Evolutionary conservation across 2,888 invertebrate species (phyloP).

Genomic region (Mantis religiosa): DNA sequence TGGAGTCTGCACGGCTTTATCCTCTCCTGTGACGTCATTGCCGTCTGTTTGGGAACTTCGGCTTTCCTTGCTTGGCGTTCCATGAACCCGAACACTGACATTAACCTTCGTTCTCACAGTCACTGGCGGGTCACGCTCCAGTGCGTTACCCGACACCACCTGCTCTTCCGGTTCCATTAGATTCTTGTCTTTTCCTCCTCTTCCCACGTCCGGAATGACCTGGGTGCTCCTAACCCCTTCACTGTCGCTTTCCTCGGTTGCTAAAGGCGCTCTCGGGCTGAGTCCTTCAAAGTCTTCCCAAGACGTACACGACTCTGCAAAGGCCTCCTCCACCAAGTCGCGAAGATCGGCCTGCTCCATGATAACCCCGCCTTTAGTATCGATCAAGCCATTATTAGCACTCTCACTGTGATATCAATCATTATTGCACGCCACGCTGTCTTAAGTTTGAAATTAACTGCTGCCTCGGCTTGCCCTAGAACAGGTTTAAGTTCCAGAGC

Average conservation of each 20-base stretch:
- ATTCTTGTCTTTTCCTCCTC: background rate
- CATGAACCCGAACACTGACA: background rate
- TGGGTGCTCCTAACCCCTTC: background rate
- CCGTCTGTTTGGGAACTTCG: background rate
- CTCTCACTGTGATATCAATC: background rate
- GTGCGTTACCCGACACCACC: background rate
- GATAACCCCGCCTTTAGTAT: background rate
- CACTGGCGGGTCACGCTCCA: background rate
- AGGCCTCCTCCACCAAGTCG: background rate
- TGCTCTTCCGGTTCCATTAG: constrained; percentile 1
- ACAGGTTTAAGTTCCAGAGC: no score
- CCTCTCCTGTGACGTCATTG: background rate
- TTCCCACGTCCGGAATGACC: background rate
- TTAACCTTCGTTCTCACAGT: background rate
- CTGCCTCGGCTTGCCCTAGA: no score
- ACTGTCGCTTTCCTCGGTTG: background rate
- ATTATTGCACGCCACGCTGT: background rate
- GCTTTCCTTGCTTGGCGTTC: background rate
- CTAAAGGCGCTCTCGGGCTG: background rate
- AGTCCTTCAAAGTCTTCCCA: background rate
- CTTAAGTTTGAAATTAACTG: background rate
- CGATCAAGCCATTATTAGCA: background rate
- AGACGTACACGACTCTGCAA: background rate
- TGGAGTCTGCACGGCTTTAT: background rate
- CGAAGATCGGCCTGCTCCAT: background rate